A percentile compares a stretch with the other conserved stretches of the same genome.
phyloP scores from a whole-genome alignment of 2,113 vertebrate genomes.

The Polypterus bichir region DNA sequence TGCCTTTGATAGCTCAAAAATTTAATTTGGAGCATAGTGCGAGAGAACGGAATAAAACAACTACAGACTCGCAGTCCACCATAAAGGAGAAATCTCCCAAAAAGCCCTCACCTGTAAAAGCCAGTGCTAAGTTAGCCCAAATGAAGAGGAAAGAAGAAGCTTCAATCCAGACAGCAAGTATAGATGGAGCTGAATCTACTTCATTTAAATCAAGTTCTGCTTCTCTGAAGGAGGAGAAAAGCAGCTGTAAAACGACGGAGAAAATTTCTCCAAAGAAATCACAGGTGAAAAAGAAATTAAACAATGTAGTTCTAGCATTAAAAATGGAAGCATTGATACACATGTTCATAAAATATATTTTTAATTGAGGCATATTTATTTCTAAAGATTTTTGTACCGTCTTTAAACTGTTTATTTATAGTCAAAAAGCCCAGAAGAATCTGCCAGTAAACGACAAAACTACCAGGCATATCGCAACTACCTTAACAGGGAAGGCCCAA shows the following conservation, averaged over 20 bases:
- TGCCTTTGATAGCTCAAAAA: no score
- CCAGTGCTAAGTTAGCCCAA: constrained; percentile 59
- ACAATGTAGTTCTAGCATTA: no score
- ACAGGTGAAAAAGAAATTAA: constrained; percentile 48
- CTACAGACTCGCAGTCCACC: no score
- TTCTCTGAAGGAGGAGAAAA: constrained; percentile 38
- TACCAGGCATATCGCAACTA: constrained; percentile 75
- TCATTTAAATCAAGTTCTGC: constrained; percentile 38
- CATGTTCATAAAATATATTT: no score
- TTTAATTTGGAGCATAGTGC: no score
- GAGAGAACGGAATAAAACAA: no score
- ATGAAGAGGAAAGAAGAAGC: constrained; percentile 58
- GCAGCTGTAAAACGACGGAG: constrained; percentile 40
- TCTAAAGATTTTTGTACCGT: not conserved
- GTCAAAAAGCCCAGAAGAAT: constrained; percentile 72
- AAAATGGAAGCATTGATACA: no score
- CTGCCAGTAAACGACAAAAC: constrained; percentile 75
- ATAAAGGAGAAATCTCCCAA: constrained; percentile 22
- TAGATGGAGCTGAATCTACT: constrained; percentile 13
- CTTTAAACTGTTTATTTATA: constrained; percentile 25
- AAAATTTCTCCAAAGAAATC: constrained; percentile 69
- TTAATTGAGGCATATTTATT: no score
- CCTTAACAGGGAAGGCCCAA: constrained; percentile 87
- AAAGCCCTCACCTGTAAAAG: constrained; percentile 34
- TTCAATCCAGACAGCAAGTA: constrained; percentile 10